Percentiles rank a stretch among this genome's conserved stretches.
These are phyloP conservation scores for Triops cancriformis DNA, from an alignment of 1,140 invertebrate species.

Conservation along the genomic window DNA sequence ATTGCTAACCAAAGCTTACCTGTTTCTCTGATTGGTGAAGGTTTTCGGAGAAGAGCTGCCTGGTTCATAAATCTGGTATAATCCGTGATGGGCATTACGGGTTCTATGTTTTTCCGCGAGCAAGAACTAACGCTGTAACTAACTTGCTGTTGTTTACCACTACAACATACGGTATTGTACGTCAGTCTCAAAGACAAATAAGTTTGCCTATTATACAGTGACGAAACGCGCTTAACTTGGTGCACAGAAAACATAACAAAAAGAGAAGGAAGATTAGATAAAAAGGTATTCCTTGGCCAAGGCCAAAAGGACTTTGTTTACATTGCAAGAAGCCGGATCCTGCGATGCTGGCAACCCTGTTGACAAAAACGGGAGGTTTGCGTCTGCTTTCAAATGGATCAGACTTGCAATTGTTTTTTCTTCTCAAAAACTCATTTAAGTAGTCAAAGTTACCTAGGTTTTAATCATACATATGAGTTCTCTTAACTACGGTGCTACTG, in stretches of 20 bases:
- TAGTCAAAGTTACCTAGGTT: no score
- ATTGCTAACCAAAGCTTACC: slow-evolving; percentile 31
- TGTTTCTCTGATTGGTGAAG: slow-evolving; percentile 37
- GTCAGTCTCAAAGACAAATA: neutral
- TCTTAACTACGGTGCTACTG: no score
- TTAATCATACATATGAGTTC: no score
- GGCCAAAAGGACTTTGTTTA: neutral
- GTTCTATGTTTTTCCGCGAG: neutral
- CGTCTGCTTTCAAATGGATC: no score
- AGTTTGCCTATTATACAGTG: neutral
- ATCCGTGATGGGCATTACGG: slow-evolving; percentile 33
- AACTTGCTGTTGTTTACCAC: neutral
- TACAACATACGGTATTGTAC: neutral
- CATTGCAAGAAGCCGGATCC: neutral
- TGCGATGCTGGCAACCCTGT: neutral
- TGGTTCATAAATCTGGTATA: slow-evolving; percentile 37
- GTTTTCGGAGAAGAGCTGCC: slow-evolving; percentile 33
- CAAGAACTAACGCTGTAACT: neutral
- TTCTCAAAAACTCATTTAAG: no score
- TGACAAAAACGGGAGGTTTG: neutral
- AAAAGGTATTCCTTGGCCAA: neutral
- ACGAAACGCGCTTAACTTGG: neutral
- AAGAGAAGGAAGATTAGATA: neutral
- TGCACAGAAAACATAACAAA: neutral
- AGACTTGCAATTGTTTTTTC: no score